Evolutionary conservation across 2,113 vertebrate genomes (phyloP), one percentile per base, ranked within the genome.

Genomic region (Pygoscelis adeliae): DNA sequence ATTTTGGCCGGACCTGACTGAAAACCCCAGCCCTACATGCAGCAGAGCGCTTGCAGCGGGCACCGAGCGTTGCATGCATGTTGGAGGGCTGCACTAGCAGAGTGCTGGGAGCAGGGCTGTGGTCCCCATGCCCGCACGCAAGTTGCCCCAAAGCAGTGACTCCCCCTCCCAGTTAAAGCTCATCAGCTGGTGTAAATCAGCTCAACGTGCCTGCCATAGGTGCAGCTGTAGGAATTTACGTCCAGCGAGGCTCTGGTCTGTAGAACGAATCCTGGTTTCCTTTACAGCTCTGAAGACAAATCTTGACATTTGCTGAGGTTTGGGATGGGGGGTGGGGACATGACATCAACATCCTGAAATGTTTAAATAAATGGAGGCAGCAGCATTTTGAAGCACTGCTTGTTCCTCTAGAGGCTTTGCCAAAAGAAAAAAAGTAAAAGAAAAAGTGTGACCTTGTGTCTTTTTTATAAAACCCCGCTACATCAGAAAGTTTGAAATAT

Each of bases 61-160:
- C 66, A 66, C 23, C 0, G 0, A 36, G 6, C 5, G 22, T 7
- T 53, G 50, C 0, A 0, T 5, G 4, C 9, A 1, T 2, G 6
- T 15, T 5, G 30, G 46, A 47, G 8, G 19, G 36, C 58, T 15
- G 27, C 29, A 8, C 1, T 23, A 29, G 61, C 50, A 74, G 40
- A 59, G 10, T 1, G 0, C 46, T 59, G 21, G n/a, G 42, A 55
- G 11, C 10, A 42, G 15, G 26, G 27, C 63, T 56, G 46, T 6
- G 7, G 27, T 36, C 32, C 14, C 27, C 13, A 3, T 27, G 4
- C 50, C 20, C 32, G 32, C 15, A 18, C 17, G 9, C 3, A 4
- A 25, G 63, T 8, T 20, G 19, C 16, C 30, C 62, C 27, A 59
- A 66, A 86, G 26, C 11, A n/a, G 10, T 17, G 25, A 19, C 42